phyloP scores from a whole-genome alignment of 2,888 invertebrate species.

The Agriopis marginaria region DNA sequence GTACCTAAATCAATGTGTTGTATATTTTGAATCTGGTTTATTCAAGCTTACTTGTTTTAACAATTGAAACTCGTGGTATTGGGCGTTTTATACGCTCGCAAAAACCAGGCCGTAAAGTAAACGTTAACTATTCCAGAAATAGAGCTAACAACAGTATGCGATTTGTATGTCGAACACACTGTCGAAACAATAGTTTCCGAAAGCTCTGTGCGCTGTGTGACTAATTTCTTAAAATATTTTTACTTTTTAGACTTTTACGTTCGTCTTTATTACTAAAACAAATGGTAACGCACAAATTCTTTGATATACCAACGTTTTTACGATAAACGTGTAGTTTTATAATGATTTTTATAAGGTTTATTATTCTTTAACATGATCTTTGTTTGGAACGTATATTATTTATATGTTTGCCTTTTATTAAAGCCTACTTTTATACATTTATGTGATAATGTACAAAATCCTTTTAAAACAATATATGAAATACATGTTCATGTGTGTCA shows the following conservation, averaged over 20 bases:
- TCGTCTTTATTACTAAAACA: slow-evolving; percentile 60
- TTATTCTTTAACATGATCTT: slow-evolving; percentile 35
- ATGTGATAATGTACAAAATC: slow-evolving; percentile 16
- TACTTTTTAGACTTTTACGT: slow-evolving; percentile 63
- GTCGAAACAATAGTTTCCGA: slow-evolving; percentile 74
- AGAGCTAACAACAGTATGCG: slow-evolving; percentile 70
- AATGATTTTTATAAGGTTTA: slow-evolving; percentile 46
- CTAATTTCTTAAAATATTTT: slow-evolving; percentile 73
- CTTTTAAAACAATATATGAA: slow-evolving; percentile 27
- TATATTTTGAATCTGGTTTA: slow-evolving; percentile 30
- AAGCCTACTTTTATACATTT: slow-evolving; percentile 32
- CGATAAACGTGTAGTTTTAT: slow-evolving; percentile 45
- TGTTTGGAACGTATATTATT: slow-evolving; percentile 25
- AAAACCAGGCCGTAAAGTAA: slow-evolving; percentile 71
- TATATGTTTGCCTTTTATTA: slow-evolving; percentile 33
- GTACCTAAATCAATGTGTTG: slow-evolving; percentile 43
- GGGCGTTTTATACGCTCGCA: slow-evolving; percentile 67
- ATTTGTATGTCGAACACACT: slow-evolving; percentile 73
- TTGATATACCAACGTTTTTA: slow-evolving; percentile 54
- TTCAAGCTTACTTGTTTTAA: slow-evolving; percentile 45
- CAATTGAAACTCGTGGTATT: slow-evolving; percentile 57
- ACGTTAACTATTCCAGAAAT: slow-evolving; percentile 74
- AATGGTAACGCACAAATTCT: slow-evolving; percentile 56
- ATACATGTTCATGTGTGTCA: slow-evolving; percentile 38
- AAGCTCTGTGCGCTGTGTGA: slow-evolving; percentile 63